Percentiles rank a stretch among this genome's conserved stretches.
Evolutionary conservation across 2,113 vertebrate genomes (phyloP).

Genomic region (Apaloderma vittatum): DNA sequence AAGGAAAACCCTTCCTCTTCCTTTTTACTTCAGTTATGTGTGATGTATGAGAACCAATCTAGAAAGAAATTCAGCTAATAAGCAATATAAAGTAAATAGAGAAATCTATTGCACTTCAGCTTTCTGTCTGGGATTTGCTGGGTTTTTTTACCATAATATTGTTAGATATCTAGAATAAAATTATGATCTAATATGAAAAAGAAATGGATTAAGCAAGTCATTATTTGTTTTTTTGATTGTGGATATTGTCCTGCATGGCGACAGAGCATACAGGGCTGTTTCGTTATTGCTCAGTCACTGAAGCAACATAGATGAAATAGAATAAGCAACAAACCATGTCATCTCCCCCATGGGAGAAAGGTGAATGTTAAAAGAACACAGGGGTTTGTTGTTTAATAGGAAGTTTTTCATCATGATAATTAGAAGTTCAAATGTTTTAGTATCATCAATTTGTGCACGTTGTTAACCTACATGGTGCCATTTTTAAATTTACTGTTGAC

Average conservation of each 20-base stretch:
- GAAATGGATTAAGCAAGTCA: background rate
- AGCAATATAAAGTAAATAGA: background rate
- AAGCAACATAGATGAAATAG: constrained; percentile 55
- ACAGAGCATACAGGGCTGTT: background rate
- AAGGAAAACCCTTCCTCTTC: background rate
- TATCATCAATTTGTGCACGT: constrained; percentile 55
- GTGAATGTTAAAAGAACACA: constrained; percentile 65
- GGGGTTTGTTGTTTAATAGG: constrained; percentile 60
- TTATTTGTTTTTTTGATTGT: constrained; percentile 11
- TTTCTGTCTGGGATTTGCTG: background rate
- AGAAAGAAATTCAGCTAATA: background rate
- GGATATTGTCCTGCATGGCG: background rate
- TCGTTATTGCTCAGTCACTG: constrained; percentile 51
- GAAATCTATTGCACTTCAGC: background rate
- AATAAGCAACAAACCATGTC: constrained; percentile 66
- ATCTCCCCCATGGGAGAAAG: constrained; percentile 61
- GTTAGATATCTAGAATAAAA: background rate
- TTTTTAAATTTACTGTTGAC: constrained; percentile 40
- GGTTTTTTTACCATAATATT: background rate
- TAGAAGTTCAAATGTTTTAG: constrained; percentile 60
- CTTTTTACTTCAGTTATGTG: background rate
- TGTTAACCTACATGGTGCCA: background rate
- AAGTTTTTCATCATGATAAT: constrained; percentile 68
- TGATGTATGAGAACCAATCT: background rate
- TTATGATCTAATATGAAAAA: background rate